Base-by-base conservation (phyloP, 2,113 vertebrate species). In the Chitala chitala region DNA sequence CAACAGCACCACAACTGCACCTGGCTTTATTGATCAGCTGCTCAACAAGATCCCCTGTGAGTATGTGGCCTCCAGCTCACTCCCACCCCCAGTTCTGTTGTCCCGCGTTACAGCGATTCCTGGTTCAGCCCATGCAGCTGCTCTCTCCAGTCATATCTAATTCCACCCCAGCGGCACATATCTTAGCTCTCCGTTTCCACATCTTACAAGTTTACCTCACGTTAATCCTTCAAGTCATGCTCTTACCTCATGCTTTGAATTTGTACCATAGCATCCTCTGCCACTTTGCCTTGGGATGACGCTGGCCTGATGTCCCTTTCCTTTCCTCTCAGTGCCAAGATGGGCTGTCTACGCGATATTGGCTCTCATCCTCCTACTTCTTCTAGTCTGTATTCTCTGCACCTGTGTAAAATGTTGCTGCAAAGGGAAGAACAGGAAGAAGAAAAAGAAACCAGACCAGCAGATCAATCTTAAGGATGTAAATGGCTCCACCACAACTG, bases 341-440 rank as follows among this genome's bases (percentile, higher is more conserved):
- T 96, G 95, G 95, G 89, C 76, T 0, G 77, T 92, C 71, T 84
- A 90, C 0, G 0, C 83, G 0, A 17, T 93, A 1, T 80, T 88
- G 0, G 83, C 74, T 0, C 75, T 71, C 0, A 86, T 76, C 0
- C 78, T 75, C 0, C 1, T 94, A 76, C 68, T 95, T 13, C 0
- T 91, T 4, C 29, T 93, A 8, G 74, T 92, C 58, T 89, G 91
- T 72, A 73, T 92, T 74, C 75, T 95, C 79, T 94, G 93, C 73
- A 77, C 88, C 71, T 10, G 88, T 79, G 64, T 83, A 40, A 93
- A 87, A 69, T 93, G 92, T 80, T 94, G 91, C 84, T 86, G 89
- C 75, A 84, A 69, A 75, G 70, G 73, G 8, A 87, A 73, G 40
- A 91, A 87, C 78, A 92, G 88, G 75, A 89, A 86, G 69, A 80